phyloP scores from a whole-genome alignment of 2,888 invertebrate species.

The Agrotis clavis region DNA sequence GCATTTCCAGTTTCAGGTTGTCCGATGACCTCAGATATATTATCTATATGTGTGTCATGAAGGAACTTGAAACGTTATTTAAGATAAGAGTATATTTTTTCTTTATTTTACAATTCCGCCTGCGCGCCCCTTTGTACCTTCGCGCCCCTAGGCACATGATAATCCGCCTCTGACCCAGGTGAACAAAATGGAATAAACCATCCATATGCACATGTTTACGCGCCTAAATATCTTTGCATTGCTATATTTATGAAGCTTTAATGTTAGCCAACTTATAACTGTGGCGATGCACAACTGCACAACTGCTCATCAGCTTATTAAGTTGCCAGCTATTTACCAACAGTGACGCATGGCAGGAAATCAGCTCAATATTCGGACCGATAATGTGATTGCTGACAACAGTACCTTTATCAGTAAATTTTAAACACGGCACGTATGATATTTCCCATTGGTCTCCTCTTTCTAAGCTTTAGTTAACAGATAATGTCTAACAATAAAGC shows the following conservation, averaged over 20 bases:
- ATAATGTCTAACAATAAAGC: not conserved
- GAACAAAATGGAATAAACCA: too few species aligned
- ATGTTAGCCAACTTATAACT: not conserved
- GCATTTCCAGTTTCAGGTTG: too few species aligned
- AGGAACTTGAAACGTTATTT: too few species aligned
- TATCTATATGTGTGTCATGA: too few species aligned
- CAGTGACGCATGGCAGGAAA: not conserved
- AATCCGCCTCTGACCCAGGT: too few species aligned
- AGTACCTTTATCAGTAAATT: not conserved
- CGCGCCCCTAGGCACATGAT: too few species aligned
- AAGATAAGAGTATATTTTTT: too few species aligned
- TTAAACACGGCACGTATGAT: too few species aligned
- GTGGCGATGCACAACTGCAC: not conserved
- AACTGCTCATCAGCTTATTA: constrained; percentile 1
- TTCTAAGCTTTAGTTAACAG: not conserved
- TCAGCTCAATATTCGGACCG: not conserved
- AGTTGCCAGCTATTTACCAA: constrained; percentile 2
- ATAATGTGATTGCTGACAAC: not conserved
- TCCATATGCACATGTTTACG: not conserved
- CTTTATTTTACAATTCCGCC: too few species aligned
- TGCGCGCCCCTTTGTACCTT: too few species aligned
- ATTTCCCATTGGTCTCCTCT: not conserved
- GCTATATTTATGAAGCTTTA: not conserved
- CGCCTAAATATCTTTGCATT: not conserved
- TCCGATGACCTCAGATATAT: too few species aligned